Evolutionary conservation across 2,113 vertebrate genomes (phyloP), one percentile per base, ranked within the genome.

Genomic region (Mirza zaza): DNA sequence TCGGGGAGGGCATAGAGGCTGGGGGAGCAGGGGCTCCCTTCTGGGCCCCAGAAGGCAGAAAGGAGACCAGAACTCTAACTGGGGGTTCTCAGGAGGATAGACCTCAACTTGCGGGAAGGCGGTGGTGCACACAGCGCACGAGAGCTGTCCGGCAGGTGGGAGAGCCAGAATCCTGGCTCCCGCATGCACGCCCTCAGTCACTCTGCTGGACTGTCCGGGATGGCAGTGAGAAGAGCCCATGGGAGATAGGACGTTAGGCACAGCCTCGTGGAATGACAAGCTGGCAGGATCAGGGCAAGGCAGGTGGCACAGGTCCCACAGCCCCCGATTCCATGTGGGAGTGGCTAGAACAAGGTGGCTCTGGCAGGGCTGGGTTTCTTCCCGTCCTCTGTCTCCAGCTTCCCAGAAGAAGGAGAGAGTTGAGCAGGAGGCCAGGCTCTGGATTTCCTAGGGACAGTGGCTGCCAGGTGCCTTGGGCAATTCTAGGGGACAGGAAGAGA

Each of bases 251-350:
- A 6, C 11, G 1, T 7, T 5, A 39, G 27, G 18, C 45, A 36
- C 36, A 32, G 55, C n/a, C 29, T 89, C 0, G 0, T 10, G 55
- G 32, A 50, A 27, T 17, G 34, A 32, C 45, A 29, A n/a, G 42
- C 20, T 25, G 45, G n/a, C 55, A 21, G 21, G 20, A 21, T 32
- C 14, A 39, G 70, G 52, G 34, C 73, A 17, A 34, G 39, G 55
- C 13, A 13, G 18, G 63, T 23, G 21, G 39, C 45, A 14, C 52
- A 8, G 34, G 42, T 23, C 36, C 50, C 45, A 39, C 0, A 8
- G 20, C 23, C 23, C 32, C 20, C 27, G 52, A 52, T 23, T 77
- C 45, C 17, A 0, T 0, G 1, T 20, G 42, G 42, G 42, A n/a
- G 42, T 5, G 36, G 50, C 17, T 82, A 32, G 12, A 68, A 36